Base-by-base conservation (phyloP, 92 coral and sea anemone genomes). In the Umimayanthus chanpuru region DNA sequence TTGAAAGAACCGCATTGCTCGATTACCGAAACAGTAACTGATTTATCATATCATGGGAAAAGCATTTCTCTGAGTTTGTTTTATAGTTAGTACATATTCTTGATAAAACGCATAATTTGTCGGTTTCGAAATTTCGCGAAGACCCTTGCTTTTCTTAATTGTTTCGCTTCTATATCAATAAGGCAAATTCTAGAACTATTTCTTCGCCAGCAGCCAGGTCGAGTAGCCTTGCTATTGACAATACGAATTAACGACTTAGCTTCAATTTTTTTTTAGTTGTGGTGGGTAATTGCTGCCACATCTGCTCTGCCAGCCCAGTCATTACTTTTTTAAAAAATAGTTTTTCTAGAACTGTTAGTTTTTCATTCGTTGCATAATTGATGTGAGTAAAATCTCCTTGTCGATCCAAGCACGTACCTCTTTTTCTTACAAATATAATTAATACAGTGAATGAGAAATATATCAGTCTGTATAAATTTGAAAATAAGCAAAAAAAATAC, bases 131-230 rank as follows among this genome's bases (percentile, higher is more conserved):
- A 1, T 18, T 39, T 75, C 79, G 53, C 53, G 28, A 36, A 39
- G 4, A 73, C 26, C 79, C 11, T n/a, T 75, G 26, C 41, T 39
- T 16, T 16, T 21, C 53, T 15, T 43, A 29, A 75, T 75, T 39
- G 50, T 75, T 30, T 36, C 4, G n/a, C 44, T 75, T 75, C 26
- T 4, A 20, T 18, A 38, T 36, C 39, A 75, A 20, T 75, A 75
- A 75, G 39, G 39, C 41, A 40, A 75, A 21, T 20, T 39, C 40
- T 38, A 38, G 50, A 5, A 75, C 44, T 10, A 38, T 78, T 21
- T 78, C 30, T 78, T 78, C 30, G 49, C 65, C 82, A 78, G 66
- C 64, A 39, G 66, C 82, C 82, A 44, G n/a, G 61, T 26, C 11
- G 82, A 25, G 61, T 25, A 78, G 82, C 65, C 16, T 26, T 47